Conservation (phyloP, 2,888 invertebrate genomes). For the Apamea anceps region DNA sequence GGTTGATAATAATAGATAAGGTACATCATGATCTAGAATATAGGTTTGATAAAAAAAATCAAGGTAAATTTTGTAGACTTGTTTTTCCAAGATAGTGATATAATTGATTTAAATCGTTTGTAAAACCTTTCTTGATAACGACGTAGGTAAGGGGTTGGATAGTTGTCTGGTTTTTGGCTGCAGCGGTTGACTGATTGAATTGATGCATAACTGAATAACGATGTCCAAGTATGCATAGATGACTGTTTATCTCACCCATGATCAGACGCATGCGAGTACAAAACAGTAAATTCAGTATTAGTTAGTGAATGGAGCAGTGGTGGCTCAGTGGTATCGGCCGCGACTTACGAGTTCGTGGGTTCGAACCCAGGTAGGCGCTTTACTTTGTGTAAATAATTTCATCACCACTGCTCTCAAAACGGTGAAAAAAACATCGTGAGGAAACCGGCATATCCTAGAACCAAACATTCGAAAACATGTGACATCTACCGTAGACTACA, state of each 20-base stretch:
- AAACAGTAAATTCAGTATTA: neutral
- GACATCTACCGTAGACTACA: too few relatives aligned
- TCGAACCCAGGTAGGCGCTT: too few relatives aligned
- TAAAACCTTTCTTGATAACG: constrained; percentile 19
- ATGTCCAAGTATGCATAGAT: neutral
- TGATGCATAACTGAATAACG: neutral
- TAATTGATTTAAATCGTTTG: neutral
- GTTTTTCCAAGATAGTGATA: neutral
- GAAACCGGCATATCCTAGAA: too few relatives aligned
- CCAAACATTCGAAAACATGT: too few relatives aligned
- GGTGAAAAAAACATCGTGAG: too few relatives aligned
- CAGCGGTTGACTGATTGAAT: neutral
- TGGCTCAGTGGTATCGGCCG: too few relatives aligned
- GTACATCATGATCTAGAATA: neutral
- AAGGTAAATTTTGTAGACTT: neutral
- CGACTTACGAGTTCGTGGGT: too few relatives aligned
- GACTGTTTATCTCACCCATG: neutral
- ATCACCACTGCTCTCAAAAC: too few relatives aligned
- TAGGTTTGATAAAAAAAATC: constrained; percentile 3
- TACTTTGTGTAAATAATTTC: too few relatives aligned
- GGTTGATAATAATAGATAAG: neutral
- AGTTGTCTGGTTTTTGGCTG: neutral
- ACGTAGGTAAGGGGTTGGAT: neutral
- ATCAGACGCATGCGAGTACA: neutral
- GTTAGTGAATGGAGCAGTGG: too few relatives aligned